Evolutionary conservation across 2,888 invertebrate genomes (phyloP).

Genomic region (Agrenia bidenticulata): DNA sequence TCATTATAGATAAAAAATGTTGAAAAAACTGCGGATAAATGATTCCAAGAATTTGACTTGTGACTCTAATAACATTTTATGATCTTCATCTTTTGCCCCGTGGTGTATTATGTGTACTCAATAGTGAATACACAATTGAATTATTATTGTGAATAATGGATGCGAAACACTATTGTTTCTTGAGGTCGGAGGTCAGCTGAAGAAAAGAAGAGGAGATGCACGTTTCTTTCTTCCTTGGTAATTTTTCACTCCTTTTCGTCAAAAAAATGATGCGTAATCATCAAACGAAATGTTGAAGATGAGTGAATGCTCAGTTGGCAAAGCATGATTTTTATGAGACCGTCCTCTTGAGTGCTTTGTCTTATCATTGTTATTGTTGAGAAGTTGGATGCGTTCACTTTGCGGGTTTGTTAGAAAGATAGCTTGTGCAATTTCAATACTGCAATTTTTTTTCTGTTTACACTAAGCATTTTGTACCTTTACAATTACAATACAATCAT

Average conservation of each 20-base stretch:
- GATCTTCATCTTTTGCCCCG: background rate
- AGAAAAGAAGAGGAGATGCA: slow-evolving; percentile 6
- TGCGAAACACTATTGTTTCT: slow-evolving; percentile 4
- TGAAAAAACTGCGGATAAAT: slow-evolving; percentile 2
- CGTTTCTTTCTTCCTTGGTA: slow-evolving; percentile 7
- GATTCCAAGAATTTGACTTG: slow-evolving; percentile 7
- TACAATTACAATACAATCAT: too few species aligned
- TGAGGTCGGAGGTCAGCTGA: slow-evolving; percentile 6
- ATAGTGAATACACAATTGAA: slow-evolving; percentile 11
- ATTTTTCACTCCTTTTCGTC: background rate
- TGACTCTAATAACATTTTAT: slow-evolving; percentile 12
- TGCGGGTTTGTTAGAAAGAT: too few species aligned
- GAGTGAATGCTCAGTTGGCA: background rate
- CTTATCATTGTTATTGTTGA: too few species aligned
- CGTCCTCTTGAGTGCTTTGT: too few species aligned
- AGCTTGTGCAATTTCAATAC: too few species aligned
- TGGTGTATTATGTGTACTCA: background rate
- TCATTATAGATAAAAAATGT: background rate
- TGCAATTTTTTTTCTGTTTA: too few species aligned
- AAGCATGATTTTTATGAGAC: too few species aligned
- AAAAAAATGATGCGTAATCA: background rate
- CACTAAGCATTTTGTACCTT: too few species aligned
- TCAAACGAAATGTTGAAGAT: background rate
- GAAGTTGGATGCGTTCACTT: too few species aligned
- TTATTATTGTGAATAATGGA: slow-evolving; percentile 2